Evolutionary conservation across 1,140 invertebrate species (phyloP).

Genomic region (Heliconius hermathena): DNA sequence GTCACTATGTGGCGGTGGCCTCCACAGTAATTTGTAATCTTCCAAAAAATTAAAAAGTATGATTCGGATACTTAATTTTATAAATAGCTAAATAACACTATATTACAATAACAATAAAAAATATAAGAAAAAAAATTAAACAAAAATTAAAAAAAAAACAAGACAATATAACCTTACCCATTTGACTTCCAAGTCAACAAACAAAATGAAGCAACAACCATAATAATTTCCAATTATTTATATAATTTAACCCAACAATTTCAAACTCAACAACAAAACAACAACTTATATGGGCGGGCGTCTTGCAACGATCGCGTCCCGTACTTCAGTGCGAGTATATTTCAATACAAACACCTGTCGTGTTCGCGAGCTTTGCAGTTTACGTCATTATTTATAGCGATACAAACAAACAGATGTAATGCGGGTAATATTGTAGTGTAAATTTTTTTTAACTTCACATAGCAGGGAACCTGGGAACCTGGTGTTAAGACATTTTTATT

Average conservation of each 20-base stretch:
- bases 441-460: too few species aligned
- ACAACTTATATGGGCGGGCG: background rate
- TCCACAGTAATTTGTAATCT: too few species aligned
- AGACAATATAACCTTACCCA: background rate
- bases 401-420: conserved; percentile 8
- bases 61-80: too few species aligned
- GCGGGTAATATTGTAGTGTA: background rate
- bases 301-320: background rate
- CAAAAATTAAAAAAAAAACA: background rate
- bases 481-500: too few species aligned
- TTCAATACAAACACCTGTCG: conserved; percentile 4
- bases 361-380: conserved; percentile 5
- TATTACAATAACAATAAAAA: background rate
- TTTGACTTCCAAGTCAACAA: background rate
- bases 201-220: background rate
- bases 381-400: background rate
- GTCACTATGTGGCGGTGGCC: too few species aligned
- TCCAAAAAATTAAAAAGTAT: too few species aligned
- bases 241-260: background rate
- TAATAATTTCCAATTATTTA: background rate
- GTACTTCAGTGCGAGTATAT: background rate
- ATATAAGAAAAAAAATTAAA: background rate
- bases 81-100: background rate
- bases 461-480: too few species aligned
- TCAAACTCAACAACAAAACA: background rate